Evolutionary conservation across 1,140 invertebrate genomes (phyloP), one percentile per base, ranked within the genome.

Genomic region (Bombus confusus): DNA sequence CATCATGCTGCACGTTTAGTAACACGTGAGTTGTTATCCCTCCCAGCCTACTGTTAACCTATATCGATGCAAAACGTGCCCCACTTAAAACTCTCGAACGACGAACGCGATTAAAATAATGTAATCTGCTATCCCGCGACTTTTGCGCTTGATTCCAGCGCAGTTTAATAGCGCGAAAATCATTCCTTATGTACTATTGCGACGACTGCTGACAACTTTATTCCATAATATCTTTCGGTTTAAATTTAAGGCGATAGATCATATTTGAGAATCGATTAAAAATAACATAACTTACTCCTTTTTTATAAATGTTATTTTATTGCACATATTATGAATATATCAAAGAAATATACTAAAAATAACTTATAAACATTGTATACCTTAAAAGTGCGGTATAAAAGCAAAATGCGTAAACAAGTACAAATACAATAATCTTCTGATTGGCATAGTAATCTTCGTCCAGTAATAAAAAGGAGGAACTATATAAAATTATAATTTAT

Each of bases 401-500:
- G 43, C 52, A 34, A 52, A 66, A 79, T 79, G 64, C 43, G n/a
- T 68, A 79, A 79, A 79, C 18, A 47, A 34, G 39, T 43, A n/a
- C n/a, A 59, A 83, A 69, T 83, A 84, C 52, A 84, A 79, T 41
- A 37, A 25, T 79, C 25, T 34, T 37, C 18, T 28, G 15, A 59
- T 78, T 71, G 9, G 15, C 15, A 34, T 68, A 69, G 72, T 66
- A 72, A 37, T 71, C 28, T 79, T 34, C 68, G n/a, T 28, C 28
- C n/a, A 84, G 3, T 72, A 80, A 84, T 79, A 80, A 84, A 84
- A 72, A 47, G 28, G 37, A 72, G 39, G n/a, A 79, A 81, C 71
- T 87, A 80, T 87, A 87, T 86, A 88, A 87, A 86, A 92, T 83
- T 87, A 86, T 85, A 76, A 89, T 91, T 87, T 87, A 87, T 81